Percentiles rank a stretch among this genome's conserved stretches.
phyloP scores from a whole-genome alignment of 2,113 vertebrate genomes.

The Coregonus clupeaformis region DNA sequence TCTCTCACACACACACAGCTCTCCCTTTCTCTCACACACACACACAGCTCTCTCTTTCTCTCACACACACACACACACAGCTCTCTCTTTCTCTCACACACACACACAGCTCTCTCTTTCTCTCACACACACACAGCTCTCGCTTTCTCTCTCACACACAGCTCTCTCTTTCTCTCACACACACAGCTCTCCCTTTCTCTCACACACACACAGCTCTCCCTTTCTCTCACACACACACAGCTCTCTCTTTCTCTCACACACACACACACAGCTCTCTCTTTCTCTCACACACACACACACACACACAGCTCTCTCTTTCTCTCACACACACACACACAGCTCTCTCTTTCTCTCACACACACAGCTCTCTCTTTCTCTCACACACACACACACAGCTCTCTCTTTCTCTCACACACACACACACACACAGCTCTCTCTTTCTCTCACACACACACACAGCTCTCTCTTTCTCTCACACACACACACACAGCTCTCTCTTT shows the following conservation, averaged over 20 bases:
- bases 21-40: too few species aligned
- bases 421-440: too few species aligned
- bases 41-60: constrained; percentile 24
- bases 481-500: constrained; percentile 14
- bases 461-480: constrained; percentile 40
- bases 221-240: constrained; percentile 57
- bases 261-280: too few species aligned
- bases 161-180: constrained; percentile 37
- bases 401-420: too few species aligned
- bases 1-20: too few species aligned
- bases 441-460: constrained; percentile 24
- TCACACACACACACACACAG: constrained; percentile 18
- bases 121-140: constrained; percentile 21
- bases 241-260: not conserved
- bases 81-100: not conserved
- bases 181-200: not conserved
- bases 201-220: constrained; percentile 22
- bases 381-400: constrained; percentile 12
- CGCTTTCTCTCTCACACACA: constrained; percentile 38
- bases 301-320: too few species aligned
- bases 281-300: constrained; percentile 23
- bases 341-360: constrained; percentile 37
- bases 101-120: too few species aligned
- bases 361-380: not conserved
- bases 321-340: constrained; percentile 33